Evolutionary conservation across 2,797 vertebrate species (phyloP).

Genomic region (Mormyrus hasselquistii): DNA sequence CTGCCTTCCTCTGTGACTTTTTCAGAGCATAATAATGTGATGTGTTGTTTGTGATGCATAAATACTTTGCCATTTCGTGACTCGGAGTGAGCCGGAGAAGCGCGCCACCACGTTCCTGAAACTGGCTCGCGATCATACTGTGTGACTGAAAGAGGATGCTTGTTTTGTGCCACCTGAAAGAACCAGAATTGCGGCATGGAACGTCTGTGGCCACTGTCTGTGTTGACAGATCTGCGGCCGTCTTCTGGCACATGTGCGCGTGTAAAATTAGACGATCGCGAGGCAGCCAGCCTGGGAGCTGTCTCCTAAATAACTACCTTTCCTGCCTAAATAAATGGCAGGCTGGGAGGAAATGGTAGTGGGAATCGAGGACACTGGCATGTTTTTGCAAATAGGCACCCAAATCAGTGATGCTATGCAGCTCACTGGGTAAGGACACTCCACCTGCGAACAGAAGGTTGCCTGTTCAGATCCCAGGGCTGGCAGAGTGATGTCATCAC

Average conservation of each 20-base stretch:
- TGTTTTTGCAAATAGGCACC: neutral
- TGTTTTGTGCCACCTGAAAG: neutral
- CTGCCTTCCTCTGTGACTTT: neutral
- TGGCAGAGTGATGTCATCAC: neutral
- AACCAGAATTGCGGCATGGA: neutral
- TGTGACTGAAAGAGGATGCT: neutral
- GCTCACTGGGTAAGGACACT: neutral
- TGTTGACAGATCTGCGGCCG: neutral
- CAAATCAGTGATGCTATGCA: neutral
- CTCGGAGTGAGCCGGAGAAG: neutral
- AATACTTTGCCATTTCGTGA: neutral
- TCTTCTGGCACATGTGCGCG: neutral
- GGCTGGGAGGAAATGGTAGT: neutral
- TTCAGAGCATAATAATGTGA: neutral
- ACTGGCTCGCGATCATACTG: neutral
- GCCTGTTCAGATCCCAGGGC: neutral
- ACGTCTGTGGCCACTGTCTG: neutral
- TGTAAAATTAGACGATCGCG: neutral
- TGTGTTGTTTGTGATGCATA: neutral
- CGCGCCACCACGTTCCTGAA: neutral
- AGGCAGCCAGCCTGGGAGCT: neutral
- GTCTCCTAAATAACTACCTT: neutral
- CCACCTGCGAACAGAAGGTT: neutral
- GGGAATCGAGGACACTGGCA: neutral
- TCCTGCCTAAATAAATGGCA: neutral